Conservation (phyloP, 2,113 vertebrate genomes). For the Petromus typicus region DNA sequence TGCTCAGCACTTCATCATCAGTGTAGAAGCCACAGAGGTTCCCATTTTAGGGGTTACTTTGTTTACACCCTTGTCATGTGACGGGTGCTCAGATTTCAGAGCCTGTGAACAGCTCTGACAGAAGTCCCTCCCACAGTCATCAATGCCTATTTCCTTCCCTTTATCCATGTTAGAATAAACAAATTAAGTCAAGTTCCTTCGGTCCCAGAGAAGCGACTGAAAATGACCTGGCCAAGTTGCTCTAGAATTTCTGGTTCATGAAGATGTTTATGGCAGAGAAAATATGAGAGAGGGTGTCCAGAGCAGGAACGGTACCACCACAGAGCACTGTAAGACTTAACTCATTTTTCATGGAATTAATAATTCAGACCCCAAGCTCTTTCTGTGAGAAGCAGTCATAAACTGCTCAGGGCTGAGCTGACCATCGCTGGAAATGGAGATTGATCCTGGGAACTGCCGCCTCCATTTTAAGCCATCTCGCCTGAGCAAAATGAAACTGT, state of each 20-base stretch:
- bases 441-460: constrained; percentile 72
- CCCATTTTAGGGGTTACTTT: background rate
- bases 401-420: constrained; percentile 72
- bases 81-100: background rate
- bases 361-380: constrained; percentile 75
- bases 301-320: background rate
- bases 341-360: constrained; percentile 77
- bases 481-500: constrained; percentile 68
- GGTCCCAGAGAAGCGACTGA: background rate
- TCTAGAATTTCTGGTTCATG: background rate
- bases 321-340: constrained; percentile 63
- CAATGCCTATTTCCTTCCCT: background rate
- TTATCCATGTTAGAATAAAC: background rate
- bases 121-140: background rate
- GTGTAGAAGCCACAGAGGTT: background rate
- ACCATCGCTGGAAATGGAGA: constrained; percentile 76
- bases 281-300: background rate
- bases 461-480: constrained; percentile 66
- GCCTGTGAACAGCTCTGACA: background rate
- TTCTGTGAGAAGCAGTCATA: constrained; percentile 69
- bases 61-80: background rate
- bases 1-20: background rate
- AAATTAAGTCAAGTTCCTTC: background rate
- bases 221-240: background rate
- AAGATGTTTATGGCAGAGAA: constrained; percentile 8